A percentile compares a stretch with the other conserved stretches of the same genome.
Evolutionary conservation across 2,888 invertebrate genomes (phyloP).

Genomic region (Diadegma fenestrale): DNA sequence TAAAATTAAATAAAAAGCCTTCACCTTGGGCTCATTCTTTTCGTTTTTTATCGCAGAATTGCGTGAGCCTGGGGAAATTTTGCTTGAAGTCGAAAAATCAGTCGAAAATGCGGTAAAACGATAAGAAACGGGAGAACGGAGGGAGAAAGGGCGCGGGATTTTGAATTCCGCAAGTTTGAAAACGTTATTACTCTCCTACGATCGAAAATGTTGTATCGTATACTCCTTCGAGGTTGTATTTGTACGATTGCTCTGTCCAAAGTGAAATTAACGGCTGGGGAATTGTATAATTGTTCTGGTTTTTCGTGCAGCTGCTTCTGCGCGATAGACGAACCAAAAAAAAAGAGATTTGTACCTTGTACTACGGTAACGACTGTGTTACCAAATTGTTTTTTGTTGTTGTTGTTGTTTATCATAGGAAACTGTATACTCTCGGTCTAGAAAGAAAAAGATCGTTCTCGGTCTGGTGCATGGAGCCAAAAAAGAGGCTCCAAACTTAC

Average conservation of each 20-base stretch:
- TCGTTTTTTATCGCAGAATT: too few relatives aligned
- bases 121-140: too few relatives aligned
- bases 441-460: background rate
- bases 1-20: too few relatives aligned
- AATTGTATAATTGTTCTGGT: background rate
- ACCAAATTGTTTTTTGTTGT: constrained; percentile 31
- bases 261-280: background rate
- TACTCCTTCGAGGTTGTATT: background rate
- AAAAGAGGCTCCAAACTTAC: constrained; percentile 6
- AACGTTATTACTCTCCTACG: background rate
- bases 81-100: too few relatives aligned
- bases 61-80: too few relatives aligned
- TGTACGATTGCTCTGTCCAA: background rate
- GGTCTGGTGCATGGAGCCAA: background rate
- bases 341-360: constrained; percentile 12
- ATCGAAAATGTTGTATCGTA: constrained; percentile 14
- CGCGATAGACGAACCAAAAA: background rate
- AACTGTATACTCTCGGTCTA: constrained; percentile 10
- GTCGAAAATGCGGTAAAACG: too few relatives aligned
- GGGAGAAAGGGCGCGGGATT: too few relatives aligned
- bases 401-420: constrained; percentile 16
- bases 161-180: too few relatives aligned
- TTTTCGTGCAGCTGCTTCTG: background rate
- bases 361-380: constrained; percentile 61
- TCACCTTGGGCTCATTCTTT: too few relatives aligned